Base-by-base conservation (phyloP, 1,140 invertebrate species). In the Zaprionus camerounensis region DNA sequence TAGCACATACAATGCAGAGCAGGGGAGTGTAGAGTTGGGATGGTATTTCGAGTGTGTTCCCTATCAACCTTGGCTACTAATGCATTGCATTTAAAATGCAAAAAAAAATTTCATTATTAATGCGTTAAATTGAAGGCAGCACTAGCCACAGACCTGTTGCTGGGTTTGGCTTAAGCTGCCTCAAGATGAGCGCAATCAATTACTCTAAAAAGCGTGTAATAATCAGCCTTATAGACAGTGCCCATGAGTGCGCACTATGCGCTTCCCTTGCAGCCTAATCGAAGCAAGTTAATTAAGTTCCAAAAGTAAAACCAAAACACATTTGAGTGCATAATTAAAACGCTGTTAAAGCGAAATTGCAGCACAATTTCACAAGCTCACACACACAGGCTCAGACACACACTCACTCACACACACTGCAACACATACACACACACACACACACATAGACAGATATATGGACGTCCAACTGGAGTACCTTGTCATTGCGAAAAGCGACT, bases 401-500 rank as follows among this genome's bases (percentile, higher is more conserved):
- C 26, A 5, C 26, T 5, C 0, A 26, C 28, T 2, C 20, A 24
- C 49, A 53, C 20, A 22, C 5, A 26, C 49, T 2, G 1, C 26
- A 28, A 26, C 4, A 46, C 5, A 15, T 5, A 20, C 9, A 49
- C 9, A 12, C 15, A 38, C 5, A 15, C 15, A 20, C 9, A 49
- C 9, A 12, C 15, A 38, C 3, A 5, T 6, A 49, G n/a, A 20
- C 12, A 22, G 55, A 2, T 56, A 56, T 56, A 31, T 20, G 17
- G 3, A 2, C 12, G 46, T 12, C 46, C 44, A 70, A 31, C 55
- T 61, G 51, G 44, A 74, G 73, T 83, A 80, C 57, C 76, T 79
- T 85, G 82, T 87, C 80, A 83, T 86, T 86, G 83, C 83, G 87
- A 86, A 86, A 86, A 20, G 20, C 81, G 77, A 80, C 68, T 79